These are phyloP conservation scores for Leptoclinus maculatus DNA, from an alignment of 2,797 vertebrate genomes.

Conservation along the genomic window DNA sequence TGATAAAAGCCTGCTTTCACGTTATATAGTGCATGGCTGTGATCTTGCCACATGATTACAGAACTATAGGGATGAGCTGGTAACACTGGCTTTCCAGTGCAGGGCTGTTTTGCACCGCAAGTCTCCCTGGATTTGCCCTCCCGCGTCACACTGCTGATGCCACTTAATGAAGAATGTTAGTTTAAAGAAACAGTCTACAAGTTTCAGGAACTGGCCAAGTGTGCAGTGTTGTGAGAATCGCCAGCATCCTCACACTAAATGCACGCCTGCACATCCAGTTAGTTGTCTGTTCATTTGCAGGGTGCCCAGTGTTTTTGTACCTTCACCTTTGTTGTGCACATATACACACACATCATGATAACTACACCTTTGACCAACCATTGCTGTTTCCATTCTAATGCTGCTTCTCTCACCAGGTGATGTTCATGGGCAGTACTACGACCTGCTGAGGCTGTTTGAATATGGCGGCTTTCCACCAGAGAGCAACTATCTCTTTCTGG, in stretches of 20 bases:
- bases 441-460: conserved; percentile 88
- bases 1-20: not conserved
- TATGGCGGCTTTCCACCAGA: conserved; percentile 89
- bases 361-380: conserved; percentile 32
- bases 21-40: not conserved
- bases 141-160: conserved; percentile 44
- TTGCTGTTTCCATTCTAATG: conserved; percentile 10
- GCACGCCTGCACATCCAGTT: conserved; percentile 3
- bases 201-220: conserved; percentile 8
- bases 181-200: conserved; percentile 27
- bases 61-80: conserved; percentile 14
- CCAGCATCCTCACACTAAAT: not conserved
- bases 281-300: conserved; percentile 23
- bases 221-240: conserved; percentile 4
- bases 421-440: conserved; percentile 89
- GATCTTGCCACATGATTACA: conserved; percentile 44
- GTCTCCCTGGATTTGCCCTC: conserved; percentile 41
- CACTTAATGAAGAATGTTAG: conserved; percentile 28
- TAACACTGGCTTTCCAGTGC: conserved; percentile 14
- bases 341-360: conserved; percentile 21
- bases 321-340: conserved; percentile 44
- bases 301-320: conserved; percentile 44
- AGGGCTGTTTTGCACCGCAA: conserved; percentile 45
- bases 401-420: conserved; percentile 76
- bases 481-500: conserved; percentile 89